Evolutionary conservation across 2,113 vertebrate species (phyloP).

Genomic region (Climacteris rufus): DNA sequence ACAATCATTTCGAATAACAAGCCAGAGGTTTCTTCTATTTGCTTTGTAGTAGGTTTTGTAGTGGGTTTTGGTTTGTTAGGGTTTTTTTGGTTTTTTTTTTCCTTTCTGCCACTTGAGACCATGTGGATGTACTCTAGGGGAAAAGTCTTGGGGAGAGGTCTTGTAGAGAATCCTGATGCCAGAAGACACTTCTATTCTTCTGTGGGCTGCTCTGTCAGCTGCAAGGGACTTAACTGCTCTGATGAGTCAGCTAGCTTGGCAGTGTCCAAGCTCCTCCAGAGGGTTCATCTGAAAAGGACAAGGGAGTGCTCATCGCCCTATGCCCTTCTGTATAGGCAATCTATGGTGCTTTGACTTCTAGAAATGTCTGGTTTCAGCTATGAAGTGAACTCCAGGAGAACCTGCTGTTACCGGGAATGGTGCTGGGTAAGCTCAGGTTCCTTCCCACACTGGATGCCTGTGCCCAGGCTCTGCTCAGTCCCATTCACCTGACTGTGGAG

Average conservation of each 20-base stretch:
- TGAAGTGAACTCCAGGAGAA: neutral
- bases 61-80: neutral
- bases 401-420: neutral
- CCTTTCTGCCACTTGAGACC: neutral
- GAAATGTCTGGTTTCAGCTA: neutral
- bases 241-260: neutral
- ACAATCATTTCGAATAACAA: neutral
- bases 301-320: neutral
- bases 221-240: neutral
- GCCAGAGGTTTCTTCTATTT: neutral
- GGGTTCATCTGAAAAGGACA: neutral
- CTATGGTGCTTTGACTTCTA: neutral
- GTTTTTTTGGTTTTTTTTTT: neutral
- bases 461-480: neutral
- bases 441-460: rapidly evolving
- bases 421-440: neutral
- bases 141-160: neutral
- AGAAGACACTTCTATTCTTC: neutral
- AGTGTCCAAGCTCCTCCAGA: neutral
- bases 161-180: neutral
- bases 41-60: neutral
- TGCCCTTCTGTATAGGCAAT: neutral
- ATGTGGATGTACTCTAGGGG: neutral
- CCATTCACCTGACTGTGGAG: neutral
- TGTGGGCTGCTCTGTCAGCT: neutral